Evolutionary conservation across 92 coral and sea anemone species (phyloP), one percentile per base, ranked within the genome.

Genomic region (Meandrina meandrites): DNA sequence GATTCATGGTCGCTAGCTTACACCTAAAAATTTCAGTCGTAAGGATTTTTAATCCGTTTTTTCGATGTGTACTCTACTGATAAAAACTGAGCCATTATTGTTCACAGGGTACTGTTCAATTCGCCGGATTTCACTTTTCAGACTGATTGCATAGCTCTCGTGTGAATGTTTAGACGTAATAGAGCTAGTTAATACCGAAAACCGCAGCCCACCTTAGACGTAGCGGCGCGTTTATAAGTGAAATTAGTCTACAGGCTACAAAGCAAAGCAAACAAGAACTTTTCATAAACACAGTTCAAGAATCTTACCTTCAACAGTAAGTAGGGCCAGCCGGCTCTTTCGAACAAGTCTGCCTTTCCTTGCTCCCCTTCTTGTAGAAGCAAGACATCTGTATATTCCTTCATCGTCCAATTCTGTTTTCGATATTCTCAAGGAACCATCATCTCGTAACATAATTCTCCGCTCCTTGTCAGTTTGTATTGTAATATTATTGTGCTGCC

Each of bases 241-340:
- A 28, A 14, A 66, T 5, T 27, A 28, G 28, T 66, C 35, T 27
- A 16, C 4, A 28, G 34, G 24, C 17, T 35, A 14, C 28, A 5
- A 64, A 66, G 31, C 10, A 66, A 28, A 28, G 71, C 71, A 66
- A 66, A 66, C 13, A 66, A 66, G n/a, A 27, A 7, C 12, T 27
- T 60, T 60, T 4, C 67, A 22, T 60, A 21, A 60, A n/a, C 69
- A 66, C 3, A 66, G 17, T 9, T 30, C 13, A 60, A 8, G 14
- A 60, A 60, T 22, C 31, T 60, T 34, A 85, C 88, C 88, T 58
- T 85, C 82, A 14, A 85, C 88, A 1, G 75, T 76, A 24, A 85
- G 82, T 45, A 30, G 22, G 12, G 82, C 88, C 1, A 3, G 24
- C 5, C 75, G 81, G 76, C 75, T 85, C 60, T 76, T 83, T 32